Evolutionary conservation across 2,113 vertebrate genomes (phyloP).

Genomic region (Xiphophorus couchianus): DNA sequence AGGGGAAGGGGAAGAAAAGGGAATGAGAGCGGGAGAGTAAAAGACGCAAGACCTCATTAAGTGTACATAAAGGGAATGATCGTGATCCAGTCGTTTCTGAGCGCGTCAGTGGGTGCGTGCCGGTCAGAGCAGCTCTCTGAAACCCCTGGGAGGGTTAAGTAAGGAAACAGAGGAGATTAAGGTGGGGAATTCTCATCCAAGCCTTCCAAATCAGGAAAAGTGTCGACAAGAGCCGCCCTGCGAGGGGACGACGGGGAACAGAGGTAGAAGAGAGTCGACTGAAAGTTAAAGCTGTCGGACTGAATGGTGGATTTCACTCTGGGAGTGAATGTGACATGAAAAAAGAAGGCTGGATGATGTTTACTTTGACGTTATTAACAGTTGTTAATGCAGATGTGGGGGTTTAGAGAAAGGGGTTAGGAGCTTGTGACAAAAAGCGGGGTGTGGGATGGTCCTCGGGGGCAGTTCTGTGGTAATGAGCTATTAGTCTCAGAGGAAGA

Average conservation of each 20-base stretch:
- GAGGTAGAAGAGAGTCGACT: constrained; percentile 9
- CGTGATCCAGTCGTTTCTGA: constrained; percentile 38
- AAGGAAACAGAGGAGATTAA: constrained; percentile 80
- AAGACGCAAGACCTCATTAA: constrained; percentile 73
- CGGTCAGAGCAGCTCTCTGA: constrained; percentile 48
- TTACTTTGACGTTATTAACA: background rate
- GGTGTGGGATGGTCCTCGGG: constrained; percentile 38
- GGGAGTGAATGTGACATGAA: background rate
- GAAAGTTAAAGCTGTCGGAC: background rate
- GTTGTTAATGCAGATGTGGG: constrained; percentile 4
- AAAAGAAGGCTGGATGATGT: constrained; percentile 1
- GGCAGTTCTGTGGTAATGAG: constrained; percentile 75
- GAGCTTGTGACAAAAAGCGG: constrained; percentile 17
- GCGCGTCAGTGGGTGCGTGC: constrained; percentile 36
- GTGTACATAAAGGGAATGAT: constrained; percentile 21
- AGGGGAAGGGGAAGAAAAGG: background rate
- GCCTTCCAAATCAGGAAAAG: constrained; percentile 79
- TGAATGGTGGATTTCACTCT: background rate
- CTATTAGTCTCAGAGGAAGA: constrained; percentile 71
- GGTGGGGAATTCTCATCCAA: constrained; percentile 78
- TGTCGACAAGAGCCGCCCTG: constrained; percentile 67
- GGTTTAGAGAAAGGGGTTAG: constrained; percentile 38
- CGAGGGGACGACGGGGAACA: constrained; percentile 53
- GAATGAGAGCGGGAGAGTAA: constrained; percentile 32
- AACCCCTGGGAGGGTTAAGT: constrained; percentile 74